Percentiles rank a stretch among this genome's conserved stretches.
Evolutionary conservation across 2,113 vertebrate genomes (phyloP).

Genomic region (Prinia subflava): DNA sequence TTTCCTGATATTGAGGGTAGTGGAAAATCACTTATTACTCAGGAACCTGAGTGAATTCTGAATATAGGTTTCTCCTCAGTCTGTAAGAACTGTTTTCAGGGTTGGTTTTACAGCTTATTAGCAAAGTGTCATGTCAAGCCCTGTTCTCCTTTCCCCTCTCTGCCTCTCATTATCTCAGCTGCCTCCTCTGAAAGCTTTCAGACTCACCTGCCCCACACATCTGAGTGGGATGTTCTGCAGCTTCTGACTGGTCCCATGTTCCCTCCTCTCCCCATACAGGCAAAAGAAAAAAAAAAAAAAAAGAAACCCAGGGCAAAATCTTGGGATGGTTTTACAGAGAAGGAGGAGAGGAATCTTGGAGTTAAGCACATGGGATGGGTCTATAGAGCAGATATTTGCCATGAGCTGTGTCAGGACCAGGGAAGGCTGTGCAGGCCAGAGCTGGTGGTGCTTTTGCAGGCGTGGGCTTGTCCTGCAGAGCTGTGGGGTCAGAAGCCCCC

Average conservation of each 20-base stretch:
- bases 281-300: neutral
- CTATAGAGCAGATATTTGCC: neutral
- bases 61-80: neutral
- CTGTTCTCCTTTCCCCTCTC: neutral
- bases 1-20: neutral
- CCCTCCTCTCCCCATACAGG: neutral
- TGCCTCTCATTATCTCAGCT: neutral
- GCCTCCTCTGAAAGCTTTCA: neutral
- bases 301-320: neutral
- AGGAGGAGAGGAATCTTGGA: neutral
- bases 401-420: neutral
- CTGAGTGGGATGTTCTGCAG: neutral
- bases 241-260: neutral
- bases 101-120: neutral
- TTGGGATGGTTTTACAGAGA: neutral
- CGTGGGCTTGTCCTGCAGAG: neutral
- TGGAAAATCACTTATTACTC: neutral
- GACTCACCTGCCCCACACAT: neutral
- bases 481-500: neutral
- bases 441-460: neutral
- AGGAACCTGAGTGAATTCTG: neutral
- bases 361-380: neutral
- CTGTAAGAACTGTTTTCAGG: neutral
- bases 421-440: neutral
- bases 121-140: neutral